Evolutionary conservation across 2,888 invertebrate species (phyloP).

Genomic region (Merodon equestris): DNA sequence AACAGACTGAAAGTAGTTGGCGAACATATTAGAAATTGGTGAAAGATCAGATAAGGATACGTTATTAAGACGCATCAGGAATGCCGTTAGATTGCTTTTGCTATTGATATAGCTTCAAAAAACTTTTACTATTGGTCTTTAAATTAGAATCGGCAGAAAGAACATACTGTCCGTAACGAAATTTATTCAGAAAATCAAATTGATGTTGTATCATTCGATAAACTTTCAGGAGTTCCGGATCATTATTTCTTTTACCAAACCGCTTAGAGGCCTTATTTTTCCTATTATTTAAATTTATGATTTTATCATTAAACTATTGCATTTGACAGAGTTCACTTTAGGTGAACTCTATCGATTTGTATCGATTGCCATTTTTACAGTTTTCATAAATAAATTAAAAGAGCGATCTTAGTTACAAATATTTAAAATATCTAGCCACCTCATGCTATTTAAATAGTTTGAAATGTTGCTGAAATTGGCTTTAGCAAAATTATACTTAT

Average conservation of each 20-base stretch:
- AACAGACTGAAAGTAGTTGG: constrained; percentile 1
- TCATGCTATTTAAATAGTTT: neutral
- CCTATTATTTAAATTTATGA: neutral
- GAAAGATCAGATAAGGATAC: neutral
- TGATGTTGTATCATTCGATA: neutral
- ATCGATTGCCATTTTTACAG: neutral
- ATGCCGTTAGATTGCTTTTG: constrained; percentile 14
- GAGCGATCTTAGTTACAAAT: neutral
- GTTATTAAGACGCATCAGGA: constrained; percentile 1
- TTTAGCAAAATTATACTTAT: constrained; percentile 3
- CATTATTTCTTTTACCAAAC: neutral
- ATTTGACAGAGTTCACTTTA: neutral
- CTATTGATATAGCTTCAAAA: constrained; percentile 13
- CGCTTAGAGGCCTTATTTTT: constrained; percentile 8
- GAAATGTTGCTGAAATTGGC: constrained; percentile 3
- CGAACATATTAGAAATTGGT: neutral
- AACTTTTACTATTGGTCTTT: constrained; percentile 20
- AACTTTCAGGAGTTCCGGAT: neutral
- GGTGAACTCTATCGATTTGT: neutral
- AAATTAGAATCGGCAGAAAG: neutral
- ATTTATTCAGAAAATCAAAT: constrained; percentile 11
- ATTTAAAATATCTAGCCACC: neutral
- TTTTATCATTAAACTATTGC: neutral
- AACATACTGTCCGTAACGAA: constrained; percentile 7
- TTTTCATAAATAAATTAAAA: neutral